These are phyloP conservation scores for Chloebia gouldiae DNA, from an alignment of 2,113 vertebrate genomes.

Conservation along the genomic window DNA sequence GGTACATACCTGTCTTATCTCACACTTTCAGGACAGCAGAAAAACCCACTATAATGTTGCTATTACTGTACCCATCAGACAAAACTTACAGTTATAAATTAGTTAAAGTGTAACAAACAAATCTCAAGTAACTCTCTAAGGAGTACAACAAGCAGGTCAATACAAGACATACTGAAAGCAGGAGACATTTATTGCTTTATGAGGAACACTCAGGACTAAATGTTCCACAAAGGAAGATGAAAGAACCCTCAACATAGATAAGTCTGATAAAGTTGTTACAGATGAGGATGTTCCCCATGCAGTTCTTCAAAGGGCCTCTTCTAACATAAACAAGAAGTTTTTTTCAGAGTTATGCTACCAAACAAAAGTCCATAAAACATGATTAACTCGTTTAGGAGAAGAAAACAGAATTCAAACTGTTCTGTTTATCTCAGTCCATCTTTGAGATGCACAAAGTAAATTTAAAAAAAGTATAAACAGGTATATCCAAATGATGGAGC, in stretches of 20 bases:
- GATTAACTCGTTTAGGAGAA: neutral
- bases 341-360: neutral
- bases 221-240: constrained; percentile 2
- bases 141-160: neutral
- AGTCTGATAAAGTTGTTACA: neutral
- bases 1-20: neutral
- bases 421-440: neutral
- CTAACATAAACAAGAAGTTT: neutral
- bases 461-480: neutral
- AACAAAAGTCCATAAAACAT: neutral
- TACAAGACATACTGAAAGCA: neutral
- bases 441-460: neutral
- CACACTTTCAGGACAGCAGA: neutral
- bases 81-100: neutral
- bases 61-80: neutral
- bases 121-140: neutral
- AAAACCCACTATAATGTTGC: neutral
- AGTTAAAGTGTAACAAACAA: neutral
- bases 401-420: neutral
- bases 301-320: neutral
- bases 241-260: neutral
- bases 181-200: neutral
- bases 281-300: neutral
- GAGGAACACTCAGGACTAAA: neutral
- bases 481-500: neutral